Evolutionary conservation across 2,888 invertebrate genomes (phyloP).

Genomic region (Enoplolaimus lenunculus): DNA sequence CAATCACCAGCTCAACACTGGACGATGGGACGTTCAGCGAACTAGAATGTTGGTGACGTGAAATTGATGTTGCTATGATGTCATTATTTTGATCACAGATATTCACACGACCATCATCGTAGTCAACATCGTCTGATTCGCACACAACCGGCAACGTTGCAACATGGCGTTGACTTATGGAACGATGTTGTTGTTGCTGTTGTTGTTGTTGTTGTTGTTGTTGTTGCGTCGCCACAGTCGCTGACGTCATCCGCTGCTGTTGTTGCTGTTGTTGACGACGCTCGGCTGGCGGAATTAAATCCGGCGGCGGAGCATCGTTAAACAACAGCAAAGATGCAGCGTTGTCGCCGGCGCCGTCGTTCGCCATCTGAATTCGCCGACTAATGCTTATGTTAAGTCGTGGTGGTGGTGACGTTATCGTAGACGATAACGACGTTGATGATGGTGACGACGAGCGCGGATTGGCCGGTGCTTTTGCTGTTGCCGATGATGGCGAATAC

Average conservation of each 20-base stretch:
- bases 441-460: not conserved
- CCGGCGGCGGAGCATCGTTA: conserved; percentile 20
- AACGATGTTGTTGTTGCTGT: conserved; percentile 12
- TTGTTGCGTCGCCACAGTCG: conserved; percentile 13
- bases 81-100: no score
- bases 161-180: no score
- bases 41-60: no score
- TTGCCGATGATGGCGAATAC: no score
- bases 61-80: no score
- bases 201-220: conserved; percentile 16
- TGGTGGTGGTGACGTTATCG: not conserved
- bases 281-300: conserved; percentile 19
- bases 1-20: not conserved
- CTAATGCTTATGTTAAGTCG: conserved; percentile 9
- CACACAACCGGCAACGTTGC: not conserved
- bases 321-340: not conserved
- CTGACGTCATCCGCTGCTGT: no score
- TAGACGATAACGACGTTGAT: not conserved
- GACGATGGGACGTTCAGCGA: not conserved
- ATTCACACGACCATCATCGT: no score
- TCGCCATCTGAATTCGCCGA: conserved; percentile 13
- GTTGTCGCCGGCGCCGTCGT: not conserved
- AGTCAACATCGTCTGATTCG: no score
- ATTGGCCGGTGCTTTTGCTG: not conserved
- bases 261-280: not conserved